Conservation (phyloP, 92 coral and sea anemone species). For the Parazoanthus swiftii region DNA sequence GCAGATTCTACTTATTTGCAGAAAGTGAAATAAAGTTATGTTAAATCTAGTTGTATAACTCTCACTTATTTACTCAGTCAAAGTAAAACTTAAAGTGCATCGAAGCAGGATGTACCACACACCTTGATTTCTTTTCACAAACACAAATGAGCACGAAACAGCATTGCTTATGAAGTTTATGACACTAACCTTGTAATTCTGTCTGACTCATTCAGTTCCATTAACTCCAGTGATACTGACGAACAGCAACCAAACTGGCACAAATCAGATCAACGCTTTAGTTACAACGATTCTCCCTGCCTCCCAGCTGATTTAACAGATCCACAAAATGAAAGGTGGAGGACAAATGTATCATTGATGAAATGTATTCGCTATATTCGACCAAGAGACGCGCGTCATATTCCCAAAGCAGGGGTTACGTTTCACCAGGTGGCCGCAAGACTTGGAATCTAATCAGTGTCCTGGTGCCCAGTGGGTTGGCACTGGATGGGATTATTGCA, state of each 20-base stretch:
- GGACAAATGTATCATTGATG: not conserved
- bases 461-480: not conserved
- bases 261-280: not conserved
- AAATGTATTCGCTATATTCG: not conserved
- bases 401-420: not conserved
- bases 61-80: not conserved
- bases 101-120: not conserved
- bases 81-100: not conserved
- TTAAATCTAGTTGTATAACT: not conserved
- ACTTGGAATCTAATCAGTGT: not conserved
- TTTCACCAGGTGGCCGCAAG: not conserved
- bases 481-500: not conserved
- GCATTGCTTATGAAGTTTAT: no score
- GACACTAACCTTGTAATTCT: slow-evolving; percentile 20
- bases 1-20: not conserved
- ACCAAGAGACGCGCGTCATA: not conserved
- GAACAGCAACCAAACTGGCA: not conserved
- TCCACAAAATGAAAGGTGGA: not conserved
- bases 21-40: no score
- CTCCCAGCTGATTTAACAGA: not conserved
- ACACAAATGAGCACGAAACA: not conserved
- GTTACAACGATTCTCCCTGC: not conserved
- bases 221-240: not conserved
- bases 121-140: not conserved
- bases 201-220: not conserved